Conservation (phyloP, 2,888 invertebrate genomes). For the Troides aeacus region DNA sequence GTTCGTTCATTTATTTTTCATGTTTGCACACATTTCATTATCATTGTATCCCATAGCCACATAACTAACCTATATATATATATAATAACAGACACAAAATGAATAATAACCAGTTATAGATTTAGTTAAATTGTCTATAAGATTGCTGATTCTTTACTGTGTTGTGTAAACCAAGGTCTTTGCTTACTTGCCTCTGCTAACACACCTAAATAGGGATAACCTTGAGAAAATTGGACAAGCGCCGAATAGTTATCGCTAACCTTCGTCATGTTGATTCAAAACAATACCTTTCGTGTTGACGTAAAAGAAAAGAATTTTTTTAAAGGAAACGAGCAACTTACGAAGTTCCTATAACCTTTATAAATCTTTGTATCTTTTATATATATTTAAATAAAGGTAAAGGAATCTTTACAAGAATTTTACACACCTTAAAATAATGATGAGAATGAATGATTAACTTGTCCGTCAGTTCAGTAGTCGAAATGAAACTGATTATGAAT, state of each 20-base stretch:
- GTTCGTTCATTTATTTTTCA: too few species aligned
- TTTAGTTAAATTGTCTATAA: too few species aligned
- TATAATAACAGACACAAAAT: too few species aligned
- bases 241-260: constrained; percentile 7
- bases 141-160: background rate
- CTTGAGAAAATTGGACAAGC: constrained; percentile 23
- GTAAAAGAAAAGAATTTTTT: background rate
- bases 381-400: background rate
- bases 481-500: background rate
- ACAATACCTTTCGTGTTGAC: constrained; percentile 8
- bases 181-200: constrained; percentile 2
- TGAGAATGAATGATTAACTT: too few species aligned
- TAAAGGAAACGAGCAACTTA: background rate
- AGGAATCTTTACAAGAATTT: background rate
- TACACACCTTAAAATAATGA: background rate
- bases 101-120: too few species aligned
- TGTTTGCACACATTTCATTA: too few species aligned
- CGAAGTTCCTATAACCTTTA: too few species aligned
- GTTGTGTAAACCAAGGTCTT: background rate
- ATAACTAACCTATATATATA: too few species aligned
- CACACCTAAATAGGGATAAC: constrained; percentile 21
- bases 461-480: too few species aligned
- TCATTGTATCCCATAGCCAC: too few species aligned
- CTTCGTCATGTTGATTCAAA: constrained; percentile 26
- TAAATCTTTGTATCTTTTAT: too few species aligned